A percentile compares a stretch with the other conserved stretches of the same genome.
These are phyloP conservation scores for Parazoanthus atlanticus DNA, from an alignment of 92 coral and sea anemone genomes.

Conservation along the genomic window DNA sequence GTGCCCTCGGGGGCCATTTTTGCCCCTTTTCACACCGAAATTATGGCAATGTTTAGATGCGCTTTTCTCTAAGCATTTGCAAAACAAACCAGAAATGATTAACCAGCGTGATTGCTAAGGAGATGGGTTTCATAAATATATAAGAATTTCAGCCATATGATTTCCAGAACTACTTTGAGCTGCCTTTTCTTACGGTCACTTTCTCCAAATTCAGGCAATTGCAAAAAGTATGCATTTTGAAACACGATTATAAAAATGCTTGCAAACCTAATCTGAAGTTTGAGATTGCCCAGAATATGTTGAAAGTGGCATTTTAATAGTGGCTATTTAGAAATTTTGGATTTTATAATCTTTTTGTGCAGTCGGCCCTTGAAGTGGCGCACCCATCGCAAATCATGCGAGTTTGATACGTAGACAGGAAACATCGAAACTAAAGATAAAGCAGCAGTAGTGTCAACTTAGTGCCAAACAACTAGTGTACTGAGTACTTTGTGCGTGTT, in stretches of 20 bases:
- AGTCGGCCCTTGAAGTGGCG: neutral
- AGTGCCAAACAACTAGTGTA: neutral
- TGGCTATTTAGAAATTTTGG: neutral
- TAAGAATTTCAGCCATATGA: neutral
- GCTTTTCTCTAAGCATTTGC: no score
- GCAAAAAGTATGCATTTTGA: neutral
- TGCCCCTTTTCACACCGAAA: no score
- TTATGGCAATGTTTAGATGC: no score
- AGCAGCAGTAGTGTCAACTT: neutral
- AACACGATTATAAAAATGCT: neutral
- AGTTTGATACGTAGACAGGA: neutral
- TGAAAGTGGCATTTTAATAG: neutral
- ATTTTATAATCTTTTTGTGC: conserved; percentile 5
- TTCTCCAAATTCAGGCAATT: neutral
- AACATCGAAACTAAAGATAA: neutral
- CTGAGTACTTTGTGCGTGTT: neutral
- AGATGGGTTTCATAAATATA: neutral
- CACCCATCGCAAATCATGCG: neutral
- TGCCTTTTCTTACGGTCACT: conserved; percentile 1
- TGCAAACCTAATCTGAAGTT: conserved; percentile 6
- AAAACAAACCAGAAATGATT: neutral
- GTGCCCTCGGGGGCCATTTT: no score
- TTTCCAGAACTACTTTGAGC: neutral
- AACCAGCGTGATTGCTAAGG: no score
- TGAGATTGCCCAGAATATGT: neutral